Conservation (phyloP, 2,797 vertebrate genomes). For the Acipenser transmontanus region DNA sequence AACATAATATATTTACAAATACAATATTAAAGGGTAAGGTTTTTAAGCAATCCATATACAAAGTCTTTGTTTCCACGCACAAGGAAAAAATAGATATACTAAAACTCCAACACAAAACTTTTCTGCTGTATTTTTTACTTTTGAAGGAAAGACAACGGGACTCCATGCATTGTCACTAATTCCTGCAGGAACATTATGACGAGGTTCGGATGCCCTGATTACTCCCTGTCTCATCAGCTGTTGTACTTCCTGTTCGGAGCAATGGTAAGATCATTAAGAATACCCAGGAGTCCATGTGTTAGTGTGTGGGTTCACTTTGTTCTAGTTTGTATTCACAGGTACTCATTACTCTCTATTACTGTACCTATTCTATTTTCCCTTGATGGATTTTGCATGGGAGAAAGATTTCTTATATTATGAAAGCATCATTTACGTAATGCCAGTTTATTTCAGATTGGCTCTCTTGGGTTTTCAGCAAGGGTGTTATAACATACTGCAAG, state of each 20-base stretch:
- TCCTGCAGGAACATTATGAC: constrained; percentile 70
- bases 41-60: no score
- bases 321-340: no score
- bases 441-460: no score
- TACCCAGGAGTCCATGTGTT: no score
- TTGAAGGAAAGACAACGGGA: constrained; percentile 61
- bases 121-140: constrained; percentile 13
- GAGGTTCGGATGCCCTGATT: constrained; percentile 57
- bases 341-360: no score
- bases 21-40: no score
- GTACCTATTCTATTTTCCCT: no score
- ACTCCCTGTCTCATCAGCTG: constrained; percentile 78
- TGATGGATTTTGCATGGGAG: no score
- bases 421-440: no score
- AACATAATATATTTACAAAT: no score
- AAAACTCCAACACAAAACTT: neutral
- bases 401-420: no score
- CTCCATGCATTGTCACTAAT: constrained; percentile 63
- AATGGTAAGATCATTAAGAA: constrained; percentile 55
- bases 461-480: constrained; percentile 50
- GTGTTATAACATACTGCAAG: constrained; percentile 62
- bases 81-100: neutral
- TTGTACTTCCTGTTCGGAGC: constrained; percentile 76
- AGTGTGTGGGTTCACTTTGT: no score
- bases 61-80: neutral